Base-by-base conservation (phyloP, 2,888 invertebrate species). In the Protonemura montana region DNA sequence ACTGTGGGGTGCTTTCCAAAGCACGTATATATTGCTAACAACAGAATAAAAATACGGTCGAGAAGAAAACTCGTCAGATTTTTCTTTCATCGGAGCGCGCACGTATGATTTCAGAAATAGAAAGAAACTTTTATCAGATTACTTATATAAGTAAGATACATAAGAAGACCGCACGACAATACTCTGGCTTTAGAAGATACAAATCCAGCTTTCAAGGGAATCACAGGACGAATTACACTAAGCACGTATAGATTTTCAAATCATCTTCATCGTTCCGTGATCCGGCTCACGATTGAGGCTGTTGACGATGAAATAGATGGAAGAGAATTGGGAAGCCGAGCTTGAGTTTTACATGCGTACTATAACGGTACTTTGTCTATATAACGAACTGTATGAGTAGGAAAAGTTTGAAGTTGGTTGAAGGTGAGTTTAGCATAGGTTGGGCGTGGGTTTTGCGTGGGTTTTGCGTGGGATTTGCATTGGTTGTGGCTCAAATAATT, bases 31-130 rank as follows among this genome's bases (percentile, higher is more conserved):
- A 84, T 76, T 21, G 59, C 59, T 59, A 59, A 59, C 59, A 59
- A 59, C 59, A 59, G 59, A 59, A 59, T 59, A 59, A 59, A 59
- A 59, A 59, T 59, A 21, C 59, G 21, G 21, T 21, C 59, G 13
- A 21, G 16, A 41, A 41, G 59, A 21, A 59, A 59, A 59, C 59
- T 59, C 76, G 26, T 26, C n/a, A 5, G 27, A 30, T 27, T 25
- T 42, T 35, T 85, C 85, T 59, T 78, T 85, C 85, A 85, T 35
- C 85, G 78, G 25, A 27, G 42, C 27, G 26, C 35, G 85, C 85
- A 85, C 80, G 80, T 27, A 77, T 85, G 41, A 81, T 28, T 85
- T 78, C 80, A 16, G 80, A 30, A 85, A 41, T 28, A 78, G 59
- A 80, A 28, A 85, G 77, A 41, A 59, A n/a, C 28, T 81, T 27